Percentiles rank a stretch among this genome's conserved stretches.
Conservation (phyloP, 2,113 vertebrate genomes). For the Ictalurus punctatus region DNA sequence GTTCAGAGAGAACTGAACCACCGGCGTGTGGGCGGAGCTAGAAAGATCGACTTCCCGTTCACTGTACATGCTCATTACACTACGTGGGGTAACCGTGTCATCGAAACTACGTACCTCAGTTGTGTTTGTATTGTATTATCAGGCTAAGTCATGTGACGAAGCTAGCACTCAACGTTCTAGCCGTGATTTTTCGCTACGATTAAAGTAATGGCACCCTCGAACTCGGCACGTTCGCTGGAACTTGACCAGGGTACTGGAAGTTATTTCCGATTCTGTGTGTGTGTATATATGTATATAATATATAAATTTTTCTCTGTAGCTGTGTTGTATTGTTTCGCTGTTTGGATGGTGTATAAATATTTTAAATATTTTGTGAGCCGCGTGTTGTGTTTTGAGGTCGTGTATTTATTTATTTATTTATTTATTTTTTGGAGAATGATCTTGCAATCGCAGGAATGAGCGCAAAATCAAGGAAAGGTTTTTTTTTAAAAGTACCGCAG, state of each 20-base stretch:
- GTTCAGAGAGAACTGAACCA: neutral
- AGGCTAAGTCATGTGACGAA: neutral
- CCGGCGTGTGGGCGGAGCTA: neutral
- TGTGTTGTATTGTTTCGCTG: too few species aligned
- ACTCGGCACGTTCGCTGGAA: neutral
- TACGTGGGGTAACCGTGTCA: too few species aligned
- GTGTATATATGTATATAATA: too few species aligned
- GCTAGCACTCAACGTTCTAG: neutral
- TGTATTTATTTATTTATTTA: too few species aligned
- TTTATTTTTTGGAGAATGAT: too few species aligned
- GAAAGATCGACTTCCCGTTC: neutral
- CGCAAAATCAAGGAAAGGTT: too few species aligned
- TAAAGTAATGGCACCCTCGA: neutral
- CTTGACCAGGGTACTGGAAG: neutral
- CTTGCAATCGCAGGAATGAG: too few species aligned
- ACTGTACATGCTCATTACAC: neutral
- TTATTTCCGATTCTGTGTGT: too few species aligned
- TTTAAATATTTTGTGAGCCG: neutral
- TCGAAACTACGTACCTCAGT: too few species aligned
- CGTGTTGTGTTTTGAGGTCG: too few species aligned
- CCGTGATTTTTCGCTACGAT: neutral
- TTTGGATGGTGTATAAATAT: neutral
- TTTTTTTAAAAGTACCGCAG: too few species aligned
- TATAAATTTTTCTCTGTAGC: too few species aligned
- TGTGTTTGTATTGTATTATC: neutral